Conservation (phyloP, 1,140 invertebrate species). For the Drosophila micromelanica region DNA sequence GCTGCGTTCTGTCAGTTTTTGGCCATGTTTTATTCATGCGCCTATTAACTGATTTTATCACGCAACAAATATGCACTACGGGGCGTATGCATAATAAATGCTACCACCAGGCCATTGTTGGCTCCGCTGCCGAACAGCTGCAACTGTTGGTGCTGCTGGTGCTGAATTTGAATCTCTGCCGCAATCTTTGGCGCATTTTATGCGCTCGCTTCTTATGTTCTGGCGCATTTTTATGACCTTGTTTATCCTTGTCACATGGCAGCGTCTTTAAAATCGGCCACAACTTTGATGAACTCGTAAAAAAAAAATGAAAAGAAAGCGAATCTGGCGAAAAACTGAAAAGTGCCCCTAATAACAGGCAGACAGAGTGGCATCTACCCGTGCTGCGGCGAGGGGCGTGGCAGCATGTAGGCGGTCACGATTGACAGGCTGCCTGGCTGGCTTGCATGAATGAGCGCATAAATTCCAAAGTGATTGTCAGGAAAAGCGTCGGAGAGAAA, state of each 20-base stretch:
- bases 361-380: background rate
- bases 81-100: slow-evolving; percentile 80
- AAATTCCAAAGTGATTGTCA: slow-evolving; percentile 78
- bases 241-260: slow-evolving; percentile 79
- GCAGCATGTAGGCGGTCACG: slow-evolving; percentile 6
- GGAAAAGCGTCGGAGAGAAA: slow-evolving; percentile 73
- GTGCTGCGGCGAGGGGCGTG: slow-evolving; percentile 7
- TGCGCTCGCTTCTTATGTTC: slow-evolving; percentile 37
- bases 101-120: slow-evolving; percentile 12
- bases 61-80: slow-evolving; percentile 81
- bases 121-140: background rate
- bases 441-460: slow-evolving; percentile 71
- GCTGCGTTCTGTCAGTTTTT: slow-evolving; percentile 18
- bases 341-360: slow-evolving; percentile 10
- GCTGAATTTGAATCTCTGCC: slow-evolving; percentile 66
- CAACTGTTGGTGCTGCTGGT: slow-evolving; percentile 7
- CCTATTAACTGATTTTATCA: slow-evolving; percentile 81
- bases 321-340: slow-evolving; percentile 21
- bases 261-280: slow-evolving; percentile 64
- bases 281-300: slow-evolving; percentile 82
- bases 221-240: slow-evolving; percentile 67
- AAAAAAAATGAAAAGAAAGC: slow-evolving; percentile 16
- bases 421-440: slow-evolving; percentile 11
- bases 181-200: slow-evolving; percentile 51
- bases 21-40: slow-evolving; percentile 74